Evolutionary conservation across 1,140 invertebrate species (phyloP), one percentile per base, ranked within the genome.

Genomic region (Araneus ventricosus): DNA sequence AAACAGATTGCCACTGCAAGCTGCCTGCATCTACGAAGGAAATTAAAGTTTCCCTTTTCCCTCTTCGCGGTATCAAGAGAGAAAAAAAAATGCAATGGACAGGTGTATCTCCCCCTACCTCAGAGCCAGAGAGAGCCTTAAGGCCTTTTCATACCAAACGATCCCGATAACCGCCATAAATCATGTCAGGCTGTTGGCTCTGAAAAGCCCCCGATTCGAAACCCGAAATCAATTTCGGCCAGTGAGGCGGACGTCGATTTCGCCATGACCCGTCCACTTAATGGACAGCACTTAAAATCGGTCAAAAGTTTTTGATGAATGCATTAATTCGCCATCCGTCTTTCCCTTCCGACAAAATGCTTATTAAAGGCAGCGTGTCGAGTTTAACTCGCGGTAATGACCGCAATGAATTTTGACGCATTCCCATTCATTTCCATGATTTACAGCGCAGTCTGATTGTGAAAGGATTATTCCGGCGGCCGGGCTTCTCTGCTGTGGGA

Each of bases 231-330:
- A 84, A 57, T 84, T 84, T 84, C 41, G 82, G 45, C 82, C 82
- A 57, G 24, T 30, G 70, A 34, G 70, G 70, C 70, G 70, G 70
- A 75, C 67, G 27, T 63, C 27, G 79, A 39, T 82, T 82, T 82
- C 79, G 79, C 79, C 79, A 84, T 52, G 82, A 84, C 82, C 82
- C 45, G 79, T 82, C 79, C 79, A 45, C 37, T n/a, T 57, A 84
- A 84, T 87, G 85, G 85, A 61, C 85, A 87, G 52, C 85, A 37
- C 85, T 87, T 59, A 61, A 87, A 87, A 87, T 87, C 85, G 85
- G 85, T 87, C 59, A 87, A 39, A 87, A 87, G 85, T 87, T 87
- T 87, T 87, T 61, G 85, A 87, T 87, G 85, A 87, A 87, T 87
- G 85, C 30, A 87, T 87, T 87, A 87, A 63, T 34, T 87, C 85